phyloP scores from a whole-genome alignment of 2,797 vertebrate genomes.

The Thripadectes ignobilis region DNA sequence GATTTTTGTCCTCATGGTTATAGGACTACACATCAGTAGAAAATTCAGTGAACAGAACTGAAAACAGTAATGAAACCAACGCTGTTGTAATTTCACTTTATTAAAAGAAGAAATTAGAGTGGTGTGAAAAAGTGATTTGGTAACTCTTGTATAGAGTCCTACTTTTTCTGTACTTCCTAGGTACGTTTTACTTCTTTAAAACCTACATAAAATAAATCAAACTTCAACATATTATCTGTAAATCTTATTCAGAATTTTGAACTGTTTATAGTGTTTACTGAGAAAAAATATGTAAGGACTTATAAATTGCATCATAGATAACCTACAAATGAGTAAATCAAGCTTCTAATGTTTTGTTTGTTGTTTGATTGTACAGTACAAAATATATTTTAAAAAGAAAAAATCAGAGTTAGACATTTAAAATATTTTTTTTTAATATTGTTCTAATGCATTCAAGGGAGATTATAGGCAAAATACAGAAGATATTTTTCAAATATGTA shows the following conservation, averaged over 20 bases:
- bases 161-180: not conserved
- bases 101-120: not conserved
- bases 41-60: not conserved
- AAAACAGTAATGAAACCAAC: not conserved
- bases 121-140: not conserved
- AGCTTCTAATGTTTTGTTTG: not conserved
- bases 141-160: not conserved
- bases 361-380: not conserved
- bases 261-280: not conserved
- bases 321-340: not conserved
- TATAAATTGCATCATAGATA: not conserved
- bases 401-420: not conserved
- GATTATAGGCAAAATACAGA: not conserved
- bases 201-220: conserved; percentile 2
- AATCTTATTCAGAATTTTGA: not conserved
- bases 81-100: not conserved
- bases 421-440: not conserved
- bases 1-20: not conserved
- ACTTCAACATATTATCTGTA: not conserved
- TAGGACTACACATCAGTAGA: not conserved
- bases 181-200: not conserved
- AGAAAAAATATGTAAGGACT: not conserved
- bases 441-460: not conserved
- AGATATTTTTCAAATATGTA: not conserved
- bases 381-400: not conserved